phyloP scores from a whole-genome alignment of 2,888 invertebrate genomes.

The Drosophila pseudotalamancana region DNA sequence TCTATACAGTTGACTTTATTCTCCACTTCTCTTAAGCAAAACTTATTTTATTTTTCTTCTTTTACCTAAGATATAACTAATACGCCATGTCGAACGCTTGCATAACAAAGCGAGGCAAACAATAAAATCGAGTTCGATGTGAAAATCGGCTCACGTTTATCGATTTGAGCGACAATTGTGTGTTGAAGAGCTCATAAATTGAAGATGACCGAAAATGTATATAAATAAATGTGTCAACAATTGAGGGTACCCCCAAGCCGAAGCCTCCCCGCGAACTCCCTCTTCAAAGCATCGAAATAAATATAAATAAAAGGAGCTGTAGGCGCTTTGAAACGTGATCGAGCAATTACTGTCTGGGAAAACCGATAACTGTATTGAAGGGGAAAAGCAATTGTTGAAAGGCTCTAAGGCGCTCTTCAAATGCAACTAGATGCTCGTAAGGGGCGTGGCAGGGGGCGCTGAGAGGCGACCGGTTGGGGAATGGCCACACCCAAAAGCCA shows the following conservation, averaged over 20 bases:
- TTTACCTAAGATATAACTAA: slow-evolving; percentile 10
- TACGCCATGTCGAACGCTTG: slow-evolving; percentile 14
- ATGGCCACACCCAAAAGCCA: slow-evolving; percentile 71
- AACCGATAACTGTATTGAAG: slow-evolving; percentile 5
- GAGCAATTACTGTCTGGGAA: slow-evolving; percentile 50
- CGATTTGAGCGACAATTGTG: slow-evolving; percentile 30
- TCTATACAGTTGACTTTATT: too few species aligned
- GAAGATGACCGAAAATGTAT: slow-evolving; percentile 45
- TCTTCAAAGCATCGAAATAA: too few species aligned
- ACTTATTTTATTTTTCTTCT: slow-evolving; percentile 1
- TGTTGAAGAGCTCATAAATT: slow-evolving; percentile 60
- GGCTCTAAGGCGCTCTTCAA: slow-evolving; percentile 38
- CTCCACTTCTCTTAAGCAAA: not conserved
- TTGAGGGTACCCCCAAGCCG: slow-evolving; percentile 29
- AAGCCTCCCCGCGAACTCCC: not conserved
- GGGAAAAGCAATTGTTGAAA: slow-evolving; percentile 14
- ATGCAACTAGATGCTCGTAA: not conserved
- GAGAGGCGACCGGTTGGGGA: slow-evolving; percentile 59
- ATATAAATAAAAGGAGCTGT: slow-evolving; percentile 28
- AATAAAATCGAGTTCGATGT: slow-evolving; percentile 40
- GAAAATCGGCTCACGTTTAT: slow-evolving; percentile 59
- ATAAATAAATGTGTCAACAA: slow-evolving; percentile 68
- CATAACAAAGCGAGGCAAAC: slow-evolving; percentile 1
- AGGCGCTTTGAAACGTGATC: slow-evolving; percentile 65
- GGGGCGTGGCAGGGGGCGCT: not conserved